These are phyloP conservation scores for Xestia rhomboidea DNA, from an alignment of 2,888 invertebrate species.

Conservation along the genomic window DNA sequence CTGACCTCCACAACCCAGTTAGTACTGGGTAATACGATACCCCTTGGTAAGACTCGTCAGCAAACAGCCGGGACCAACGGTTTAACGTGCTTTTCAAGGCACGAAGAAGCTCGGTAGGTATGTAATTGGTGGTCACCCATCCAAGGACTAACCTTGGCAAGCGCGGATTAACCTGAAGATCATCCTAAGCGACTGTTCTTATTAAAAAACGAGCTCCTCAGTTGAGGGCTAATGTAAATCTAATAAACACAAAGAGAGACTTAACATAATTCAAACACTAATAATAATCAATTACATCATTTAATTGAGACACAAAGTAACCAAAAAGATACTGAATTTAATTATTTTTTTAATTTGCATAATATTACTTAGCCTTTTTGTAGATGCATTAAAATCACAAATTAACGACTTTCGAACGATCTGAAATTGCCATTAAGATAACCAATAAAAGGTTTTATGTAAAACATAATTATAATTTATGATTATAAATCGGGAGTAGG, in stretches of 20 bases:
- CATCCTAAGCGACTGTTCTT: too few relatives aligned
- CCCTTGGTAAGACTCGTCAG: too few relatives aligned
- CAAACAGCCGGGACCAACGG: too few relatives aligned
- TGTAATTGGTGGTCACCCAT: too few relatives aligned
- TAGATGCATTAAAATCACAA: slow-evolving; percentile 40
- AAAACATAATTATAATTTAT: slow-evolving; percentile 14
- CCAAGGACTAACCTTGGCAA: too few relatives aligned
- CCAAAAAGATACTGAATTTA: slow-evolving; percentile 26
- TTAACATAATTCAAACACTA: neutral
- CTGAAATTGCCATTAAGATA: slow-evolving; percentile 30
- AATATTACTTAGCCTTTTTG: slow-evolving; percentile 13
- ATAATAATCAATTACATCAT: neutral
- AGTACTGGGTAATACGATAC: too few relatives aligned
- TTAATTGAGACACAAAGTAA: slow-evolving; percentile 26
- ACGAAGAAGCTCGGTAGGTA: too few relatives aligned
- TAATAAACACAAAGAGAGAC: neutral
- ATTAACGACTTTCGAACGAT: slow-evolving; percentile 33
- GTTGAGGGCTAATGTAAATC: neutral
- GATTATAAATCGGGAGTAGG: neutral
- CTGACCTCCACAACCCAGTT: too few relatives aligned
- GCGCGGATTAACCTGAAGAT: too few relatives aligned
- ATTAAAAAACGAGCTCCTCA: neutral
- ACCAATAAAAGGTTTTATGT: slow-evolving; percentile 18
- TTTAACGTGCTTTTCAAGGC: too few relatives aligned
- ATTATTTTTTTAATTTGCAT: slow-evolving; percentile 41